Base-by-base conservation (phyloP, 2,888 invertebrate genomes). In the Rotaria macrura region DNA sequence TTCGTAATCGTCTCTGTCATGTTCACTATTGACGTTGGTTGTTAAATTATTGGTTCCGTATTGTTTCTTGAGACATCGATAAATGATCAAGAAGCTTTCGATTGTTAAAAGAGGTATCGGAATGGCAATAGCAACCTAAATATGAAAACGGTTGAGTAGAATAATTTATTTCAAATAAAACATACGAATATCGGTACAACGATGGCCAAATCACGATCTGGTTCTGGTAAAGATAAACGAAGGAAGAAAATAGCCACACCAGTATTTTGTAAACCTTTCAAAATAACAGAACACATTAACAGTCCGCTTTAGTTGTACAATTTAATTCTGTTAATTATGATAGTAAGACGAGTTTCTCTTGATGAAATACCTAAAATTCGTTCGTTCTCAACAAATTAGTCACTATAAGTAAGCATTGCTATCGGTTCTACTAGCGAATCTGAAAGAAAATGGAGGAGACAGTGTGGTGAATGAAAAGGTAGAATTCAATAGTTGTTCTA, bases 121-220 rank as follows among this genome's bases (percentile, higher is more conserved):
- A 4, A 74, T 74, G 9, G 74, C 74, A 25, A 74, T 38, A 25
- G 74, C 74, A 40, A 74, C 74, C 74, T 74, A 25, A 74, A 74
- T 0, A 40, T 10, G 14, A 38, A 25, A 1, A 40, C 23, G 25
- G 9, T 34, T 43, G 6, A 7, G 10, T 43, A 49, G 49, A 10
- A 57, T 29, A 4, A 57, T 14, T 57, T 14, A 14, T 29, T 57
- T 12, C 1, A 72, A 17, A 14, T 17, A 72, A 29, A 72, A 74
- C 38, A n/a, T 74, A 74, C 74, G n/a, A 84, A 84, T n/a, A 84
- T 52, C n/a, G 84, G 84, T 25, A 52, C 84, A 47, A 84, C 17
- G 0, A 84, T 84, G 10, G 84, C 84, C 12, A 52, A 29, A 52
- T 49, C 47, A 49, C 34, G 20, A 23, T 84, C 84, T 7, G 47